Conservation (phyloP, 2,888 invertebrate genomes). For the Fabriciana adippe region DNA sequence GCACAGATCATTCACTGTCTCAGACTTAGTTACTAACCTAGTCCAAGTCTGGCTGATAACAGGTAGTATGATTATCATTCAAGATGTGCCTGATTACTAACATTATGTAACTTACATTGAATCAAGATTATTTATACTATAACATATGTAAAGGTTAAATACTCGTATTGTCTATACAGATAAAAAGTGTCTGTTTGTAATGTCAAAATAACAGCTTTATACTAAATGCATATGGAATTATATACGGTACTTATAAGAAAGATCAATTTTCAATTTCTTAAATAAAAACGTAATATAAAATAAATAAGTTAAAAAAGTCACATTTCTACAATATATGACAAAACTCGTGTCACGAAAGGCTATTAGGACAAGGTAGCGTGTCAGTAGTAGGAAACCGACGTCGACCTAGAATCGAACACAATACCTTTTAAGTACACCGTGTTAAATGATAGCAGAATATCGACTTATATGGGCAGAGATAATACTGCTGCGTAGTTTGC, state of each 20-base stretch:
- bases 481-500: constrained; percentile 23
- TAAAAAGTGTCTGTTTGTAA: no score
- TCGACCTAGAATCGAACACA: constrained; percentile 45
- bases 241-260: no score
- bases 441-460: constrained; percentile 15
- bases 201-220: no score
- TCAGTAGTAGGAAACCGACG: constrained; percentile 37
- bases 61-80: background rate
- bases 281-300: no score
- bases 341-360: constrained; percentile 20
- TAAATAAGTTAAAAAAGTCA: no score
- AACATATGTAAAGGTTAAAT: no score
- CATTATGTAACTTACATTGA: background rate
- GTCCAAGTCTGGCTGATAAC: background rate
- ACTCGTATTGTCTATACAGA: no score
- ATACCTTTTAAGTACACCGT: constrained; percentile 40
- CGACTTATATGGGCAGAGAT: constrained; percentile 27
- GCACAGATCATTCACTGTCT: constrained; percentile 18
- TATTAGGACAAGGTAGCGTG: background rate
- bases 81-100: background rate
- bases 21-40: constrained; percentile 18
- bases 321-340: background rate
- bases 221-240: no score
- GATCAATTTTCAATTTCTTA: no score
- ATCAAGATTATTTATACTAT: no score